Evolutionary conservation across 2,888 invertebrate species (phyloP).

Genomic region (Drosophila suboccidentalis): DNA sequence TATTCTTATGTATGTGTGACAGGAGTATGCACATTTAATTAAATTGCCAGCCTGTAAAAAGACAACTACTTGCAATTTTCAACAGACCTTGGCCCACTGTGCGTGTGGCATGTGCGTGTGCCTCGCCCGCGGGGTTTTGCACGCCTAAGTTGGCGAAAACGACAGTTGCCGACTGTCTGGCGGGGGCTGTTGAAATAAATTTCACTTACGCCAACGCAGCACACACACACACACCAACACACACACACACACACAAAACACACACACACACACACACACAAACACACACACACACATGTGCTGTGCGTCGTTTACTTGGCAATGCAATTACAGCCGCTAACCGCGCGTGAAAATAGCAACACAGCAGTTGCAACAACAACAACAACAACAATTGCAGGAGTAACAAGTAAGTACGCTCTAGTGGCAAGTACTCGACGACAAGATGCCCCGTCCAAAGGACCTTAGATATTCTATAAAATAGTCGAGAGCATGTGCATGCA

Average conservation of each 20-base stretch:
- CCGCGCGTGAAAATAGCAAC: constrained; percentile 75
- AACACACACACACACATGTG: constrained; percentile 29
- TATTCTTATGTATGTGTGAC: neutral
- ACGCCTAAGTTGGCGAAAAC: constrained; percentile 63
- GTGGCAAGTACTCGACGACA: neutral
- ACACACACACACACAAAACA: constrained; percentile 11
- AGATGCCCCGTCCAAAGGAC: neutral
- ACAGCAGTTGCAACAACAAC: constrained; percentile 28
- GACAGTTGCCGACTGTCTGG: constrained; percentile 69
- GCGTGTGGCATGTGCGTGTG: constrained; percentile 24
- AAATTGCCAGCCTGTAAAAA: constrained; percentile 13
- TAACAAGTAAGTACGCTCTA: neutral
- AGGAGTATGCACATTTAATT: constrained; percentile 15
- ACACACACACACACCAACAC: constrained; percentile 23
- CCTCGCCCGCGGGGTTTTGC: constrained; percentile 13
- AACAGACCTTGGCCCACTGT: constrained; percentile 37
- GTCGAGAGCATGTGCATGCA: no score
- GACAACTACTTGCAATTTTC: constrained; percentile 30
- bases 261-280: constrained; percentile 16
- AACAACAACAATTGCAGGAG: constrained; percentile 26
- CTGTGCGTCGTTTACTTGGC: constrained; percentile 76
- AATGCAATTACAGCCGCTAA: constrained; percentile 79
- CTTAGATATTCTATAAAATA: neutral
- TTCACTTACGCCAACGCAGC: constrained; percentile 73
- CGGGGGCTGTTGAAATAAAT: constrained; percentile 74